These are phyloP conservation scores for Dasypolia templi DNA, from an alignment of 2,888 invertebrate genomes.

Conservation along the genomic window DNA sequence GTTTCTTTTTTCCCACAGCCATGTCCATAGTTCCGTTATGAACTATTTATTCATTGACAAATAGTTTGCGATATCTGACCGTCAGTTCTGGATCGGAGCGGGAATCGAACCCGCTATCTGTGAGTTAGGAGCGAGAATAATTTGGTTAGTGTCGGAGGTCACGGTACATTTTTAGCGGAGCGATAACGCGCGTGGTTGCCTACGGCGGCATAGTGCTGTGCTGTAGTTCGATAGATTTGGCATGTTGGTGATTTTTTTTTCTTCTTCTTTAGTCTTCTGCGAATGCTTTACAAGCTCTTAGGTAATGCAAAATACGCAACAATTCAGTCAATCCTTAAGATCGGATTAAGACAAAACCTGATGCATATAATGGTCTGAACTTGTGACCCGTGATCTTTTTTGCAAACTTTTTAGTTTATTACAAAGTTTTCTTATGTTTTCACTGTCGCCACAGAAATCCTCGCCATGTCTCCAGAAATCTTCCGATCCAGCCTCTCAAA, in stretches of 20 bases:
- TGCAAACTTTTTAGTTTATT: not conserved
- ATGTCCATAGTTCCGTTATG: slow-evolving; percentile 37
- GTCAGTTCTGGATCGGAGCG: slow-evolving; percentile 69
- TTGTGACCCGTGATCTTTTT: not conserved
- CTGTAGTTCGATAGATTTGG: slow-evolving; percentile 42
- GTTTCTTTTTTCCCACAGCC: slow-evolving; percentile 25
- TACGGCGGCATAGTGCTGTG: slow-evolving; percentile 80
- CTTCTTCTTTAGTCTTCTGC: too few species aligned
- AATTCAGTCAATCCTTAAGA: not conserved
- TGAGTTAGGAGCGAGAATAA: slow-evolving; percentile 82
- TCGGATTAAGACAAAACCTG: not conserved
- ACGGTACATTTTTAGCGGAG: slow-evolving; percentile 86
- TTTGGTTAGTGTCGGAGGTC: slow-evolving; percentile 87
- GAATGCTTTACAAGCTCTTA: too few species aligned
- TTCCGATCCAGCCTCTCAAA: not conserved
- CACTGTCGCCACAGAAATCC: not conserved
- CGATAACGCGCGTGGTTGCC: slow-evolving; percentile 89
- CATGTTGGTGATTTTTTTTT: too few species aligned
- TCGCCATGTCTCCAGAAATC: not conserved
- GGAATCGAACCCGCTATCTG: slow-evolving; percentile 79
- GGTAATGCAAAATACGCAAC: not conserved
- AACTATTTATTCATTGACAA: slow-evolving; percentile 61
- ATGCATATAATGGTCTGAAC: too few species aligned
- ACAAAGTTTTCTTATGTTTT: too few species aligned
- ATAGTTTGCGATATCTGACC: slow-evolving; percentile 64